These are phyloP conservation scores for Acanthurus leucopareius DNA, from an alignment of 2,797 vertebrate genomes.

Conservation along the genomic window DNA sequence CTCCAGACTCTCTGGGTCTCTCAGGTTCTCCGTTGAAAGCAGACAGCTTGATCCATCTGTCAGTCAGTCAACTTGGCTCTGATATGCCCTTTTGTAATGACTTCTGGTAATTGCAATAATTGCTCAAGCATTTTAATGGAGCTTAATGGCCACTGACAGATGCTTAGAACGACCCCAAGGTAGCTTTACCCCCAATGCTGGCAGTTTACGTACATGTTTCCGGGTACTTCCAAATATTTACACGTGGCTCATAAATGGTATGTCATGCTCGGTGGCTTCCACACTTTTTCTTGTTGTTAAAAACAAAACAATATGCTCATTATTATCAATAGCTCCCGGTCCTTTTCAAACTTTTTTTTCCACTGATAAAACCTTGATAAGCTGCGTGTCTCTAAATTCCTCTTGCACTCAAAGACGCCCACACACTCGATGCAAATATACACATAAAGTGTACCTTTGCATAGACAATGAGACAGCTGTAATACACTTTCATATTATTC, in stretches of 20 bases:
- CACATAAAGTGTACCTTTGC: background rate
- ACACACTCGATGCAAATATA: conserved; percentile 20
- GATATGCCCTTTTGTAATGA: conserved; percentile 31
- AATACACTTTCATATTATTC: background rate
- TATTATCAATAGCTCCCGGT: background rate
- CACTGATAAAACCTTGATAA: background rate
- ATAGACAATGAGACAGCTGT: background rate
- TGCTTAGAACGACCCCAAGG: conserved; percentile 15
- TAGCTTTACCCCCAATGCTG: too few species aligned
- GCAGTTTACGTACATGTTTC: conserved; percentile 20
- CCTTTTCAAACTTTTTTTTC: background rate
- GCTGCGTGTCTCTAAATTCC: conserved; percentile 5
- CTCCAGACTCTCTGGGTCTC: conserved; percentile 6
- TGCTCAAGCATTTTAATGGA: conserved; percentile 18
- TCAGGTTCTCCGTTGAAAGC: conserved; percentile 6
- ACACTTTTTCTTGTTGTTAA: background rate
- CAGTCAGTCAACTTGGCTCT: conserved; percentile 28
- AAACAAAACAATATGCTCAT: background rate
- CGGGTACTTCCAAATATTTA: conserved; percentile 17
- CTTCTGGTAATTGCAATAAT: conserved; percentile 39
- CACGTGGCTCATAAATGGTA: background rate
- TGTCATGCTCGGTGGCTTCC: background rate
- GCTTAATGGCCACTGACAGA: conserved; percentile 26
- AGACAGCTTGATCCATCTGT: conserved; percentile 42
- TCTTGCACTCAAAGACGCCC: conserved; percentile 4